These are phyloP conservation scores for Leucophenga montana DNA, from an alignment of 2,888 invertebrate genomes.

Conservation along the genomic window DNA sequence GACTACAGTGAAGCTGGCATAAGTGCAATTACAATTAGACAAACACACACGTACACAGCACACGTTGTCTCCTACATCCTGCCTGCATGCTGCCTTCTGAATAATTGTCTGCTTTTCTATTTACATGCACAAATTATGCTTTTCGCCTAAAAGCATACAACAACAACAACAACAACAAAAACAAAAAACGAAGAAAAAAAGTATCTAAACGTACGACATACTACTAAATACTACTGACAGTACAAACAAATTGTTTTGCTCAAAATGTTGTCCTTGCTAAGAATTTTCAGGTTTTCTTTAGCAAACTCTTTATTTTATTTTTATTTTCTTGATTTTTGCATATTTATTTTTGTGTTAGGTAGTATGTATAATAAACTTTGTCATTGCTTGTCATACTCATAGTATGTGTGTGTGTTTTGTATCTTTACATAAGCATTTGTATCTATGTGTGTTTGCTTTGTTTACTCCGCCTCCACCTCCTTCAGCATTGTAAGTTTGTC, in stretches of 20 bases:
- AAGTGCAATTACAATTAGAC: conserved; percentile 64
- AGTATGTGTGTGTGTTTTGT: not conserved
- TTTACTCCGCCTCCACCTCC: not conserved
- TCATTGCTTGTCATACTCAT: conserved; percentile 1
- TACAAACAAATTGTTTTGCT: not conserved
- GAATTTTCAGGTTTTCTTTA: conserved; percentile 11
- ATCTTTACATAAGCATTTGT: not conserved
- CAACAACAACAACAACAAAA: too few relatives aligned
- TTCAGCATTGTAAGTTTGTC: conserved; percentile 22
- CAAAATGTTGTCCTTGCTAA: conserved; percentile 17
- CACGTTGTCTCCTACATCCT: not conserved
- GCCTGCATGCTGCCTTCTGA: not conserved
- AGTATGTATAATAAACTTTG: conserved; percentile 11
- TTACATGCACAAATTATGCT: conserved; percentile 65
- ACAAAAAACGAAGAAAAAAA: not conserved
- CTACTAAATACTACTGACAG: too few relatives aligned
- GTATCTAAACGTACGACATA: too few relatives aligned
- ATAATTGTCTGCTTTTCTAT: conserved; percentile 37
- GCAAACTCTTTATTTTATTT: conserved; percentile 5
- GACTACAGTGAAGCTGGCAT: too few relatives aligned
- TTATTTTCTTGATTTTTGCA: not conserved
- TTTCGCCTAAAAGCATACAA: conserved; percentile 19
- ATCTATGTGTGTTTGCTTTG: not conserved
- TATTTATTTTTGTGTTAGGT: not conserved
- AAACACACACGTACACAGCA: conserved; percentile 52